These are phyloP conservation scores for Ophiothrix spiculata DNA, from an alignment of 35 echinoderm and acorn worm species.

Conservation along the genomic window DNA sequence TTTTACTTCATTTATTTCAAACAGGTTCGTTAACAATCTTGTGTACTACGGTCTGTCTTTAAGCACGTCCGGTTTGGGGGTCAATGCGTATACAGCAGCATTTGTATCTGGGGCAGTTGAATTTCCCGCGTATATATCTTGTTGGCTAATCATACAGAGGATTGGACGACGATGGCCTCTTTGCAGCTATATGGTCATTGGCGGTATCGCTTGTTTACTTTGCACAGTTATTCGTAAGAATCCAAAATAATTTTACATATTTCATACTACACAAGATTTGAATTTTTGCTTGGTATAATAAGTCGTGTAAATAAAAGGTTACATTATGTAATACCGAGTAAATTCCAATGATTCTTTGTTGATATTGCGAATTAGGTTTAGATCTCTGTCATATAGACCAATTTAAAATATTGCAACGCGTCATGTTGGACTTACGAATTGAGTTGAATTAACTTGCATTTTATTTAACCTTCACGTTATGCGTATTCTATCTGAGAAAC, in stretches of 20 bases:
- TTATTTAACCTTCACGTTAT: too few relatives aligned
- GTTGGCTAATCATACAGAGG: conserved; percentile 37
- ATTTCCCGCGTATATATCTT: conserved; percentile 47
- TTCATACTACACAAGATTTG: too few relatives aligned
- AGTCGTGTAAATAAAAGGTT: not conserved
- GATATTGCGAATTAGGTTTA: too few relatives aligned
- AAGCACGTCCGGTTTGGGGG: conserved; percentile 67
- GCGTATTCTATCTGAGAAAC: too few relatives aligned
- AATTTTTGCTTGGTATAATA: too few relatives aligned
- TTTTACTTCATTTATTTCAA: not conserved
- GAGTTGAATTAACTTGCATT: too few relatives aligned
- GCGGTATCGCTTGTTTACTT: conserved; percentile 42
- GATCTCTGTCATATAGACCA: too few relatives aligned
- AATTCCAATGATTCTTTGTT: too few relatives aligned
- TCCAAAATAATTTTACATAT: too few relatives aligned
- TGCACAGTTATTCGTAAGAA: conserved; percentile 54
- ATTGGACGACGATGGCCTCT: conserved; percentile 39
- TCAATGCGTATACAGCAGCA: conserved; percentile 53
- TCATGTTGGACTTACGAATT: too few relatives aligned
- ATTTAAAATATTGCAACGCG: too few relatives aligned
- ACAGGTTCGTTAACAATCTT: conserved; percentile 68
- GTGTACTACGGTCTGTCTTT: conserved; percentile 71
- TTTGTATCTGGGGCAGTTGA: conserved; percentile 63
- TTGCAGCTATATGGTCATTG: conserved; percentile 42
- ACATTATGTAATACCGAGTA: too few relatives aligned